Conservation (phyloP, 2,888 invertebrate species). For the Rhingia campestris region DNA sequence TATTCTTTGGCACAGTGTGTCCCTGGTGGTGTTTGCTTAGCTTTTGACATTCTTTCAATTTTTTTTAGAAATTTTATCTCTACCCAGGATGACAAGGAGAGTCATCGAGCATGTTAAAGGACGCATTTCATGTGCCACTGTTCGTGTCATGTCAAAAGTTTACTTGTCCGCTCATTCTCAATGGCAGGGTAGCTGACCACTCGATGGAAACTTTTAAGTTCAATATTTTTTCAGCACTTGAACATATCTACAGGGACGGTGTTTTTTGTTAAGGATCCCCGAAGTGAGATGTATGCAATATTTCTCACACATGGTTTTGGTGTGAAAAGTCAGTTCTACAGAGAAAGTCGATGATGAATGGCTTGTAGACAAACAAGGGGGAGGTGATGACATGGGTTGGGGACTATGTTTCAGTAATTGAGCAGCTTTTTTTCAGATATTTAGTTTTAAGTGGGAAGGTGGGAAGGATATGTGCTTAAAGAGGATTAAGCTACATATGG, state of each 20-base stretch:
- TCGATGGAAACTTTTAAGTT: constrained; percentile 67
- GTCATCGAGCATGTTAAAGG: constrained; percentile 47
- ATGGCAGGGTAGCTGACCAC: constrained; percentile 56
- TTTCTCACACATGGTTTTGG: constrained; percentile 33
- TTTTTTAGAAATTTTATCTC: constrained; percentile 24
- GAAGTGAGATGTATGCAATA: constrained; percentile 47
- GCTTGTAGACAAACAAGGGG: constrained; percentile 5
- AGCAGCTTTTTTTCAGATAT: too few species aligned
- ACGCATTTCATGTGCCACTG: constrained; percentile 61
- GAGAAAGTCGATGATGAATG: constrained; percentile 61
- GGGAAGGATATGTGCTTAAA: too few species aligned
- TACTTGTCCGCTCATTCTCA: constrained; percentile 34
- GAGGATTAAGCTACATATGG: too few species aligned
- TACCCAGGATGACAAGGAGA: constrained; percentile 58
- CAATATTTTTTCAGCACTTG: constrained; percentile 73
- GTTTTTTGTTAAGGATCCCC: constrained; percentile 39
- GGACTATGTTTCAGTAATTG: too few species aligned
- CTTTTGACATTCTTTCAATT: constrained; percentile 65
- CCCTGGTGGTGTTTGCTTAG: constrained; percentile 70
- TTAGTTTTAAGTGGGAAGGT: too few species aligned
- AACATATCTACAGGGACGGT: constrained; percentile 54
- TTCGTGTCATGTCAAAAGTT: constrained; percentile 74
- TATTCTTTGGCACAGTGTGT: constrained; percentile 32
- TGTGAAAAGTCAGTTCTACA: constrained; percentile 37
- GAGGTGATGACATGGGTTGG: too few species aligned